Conservation (phyloP, 2,888 invertebrate genomes). For the Lycocerus yunnanus region DNA sequence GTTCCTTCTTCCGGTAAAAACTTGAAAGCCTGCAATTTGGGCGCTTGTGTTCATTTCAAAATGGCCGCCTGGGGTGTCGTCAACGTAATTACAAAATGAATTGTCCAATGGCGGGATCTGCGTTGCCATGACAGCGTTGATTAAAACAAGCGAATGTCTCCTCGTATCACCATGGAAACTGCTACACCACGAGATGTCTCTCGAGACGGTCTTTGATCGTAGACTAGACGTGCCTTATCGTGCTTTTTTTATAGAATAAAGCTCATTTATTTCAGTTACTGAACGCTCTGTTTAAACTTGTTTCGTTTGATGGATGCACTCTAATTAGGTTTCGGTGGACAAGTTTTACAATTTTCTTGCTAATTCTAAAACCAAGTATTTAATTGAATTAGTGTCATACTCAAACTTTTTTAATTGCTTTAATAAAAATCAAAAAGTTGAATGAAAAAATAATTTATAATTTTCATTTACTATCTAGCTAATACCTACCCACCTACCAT, state of each 20-base stretch:
- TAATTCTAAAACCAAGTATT: not conserved
- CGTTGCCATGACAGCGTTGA: conserved; percentile 59
- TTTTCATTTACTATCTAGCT: not conserved
- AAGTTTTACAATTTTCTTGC: not conserved
- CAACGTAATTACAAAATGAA: conserved; percentile 60
- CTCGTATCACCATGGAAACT: conserved; percentile 55
- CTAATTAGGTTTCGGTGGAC: conserved; percentile 41
- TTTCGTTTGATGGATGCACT: conserved; percentile 46
- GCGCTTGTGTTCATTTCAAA: conserved; percentile 55
- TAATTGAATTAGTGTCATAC: not conserved
- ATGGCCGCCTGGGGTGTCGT: conserved; percentile 60
- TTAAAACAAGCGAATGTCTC: conserved; percentile 59
- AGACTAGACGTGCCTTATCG: conserved; percentile 42
- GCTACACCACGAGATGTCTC: conserved; percentile 52
- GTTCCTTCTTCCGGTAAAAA: conserved; percentile 39
- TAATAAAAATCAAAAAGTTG: not conserved
- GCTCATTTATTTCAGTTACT: conserved; percentile 51
- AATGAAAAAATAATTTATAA: not conserved
- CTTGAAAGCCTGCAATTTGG: conserved; percentile 43
- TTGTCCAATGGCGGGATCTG: conserved; percentile 60
- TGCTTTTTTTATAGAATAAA: conserved; percentile 46
- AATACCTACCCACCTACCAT: not conserved
- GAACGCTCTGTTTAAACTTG: conserved; percentile 45
- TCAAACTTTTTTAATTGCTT: not conserved
- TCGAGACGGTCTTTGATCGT: conserved; percentile 37